Evolutionary conservation across 1,140 invertebrate species (phyloP), one percentile per base, ranked within the genome.

Genomic region (Caenorhabditis remanei): DNA sequence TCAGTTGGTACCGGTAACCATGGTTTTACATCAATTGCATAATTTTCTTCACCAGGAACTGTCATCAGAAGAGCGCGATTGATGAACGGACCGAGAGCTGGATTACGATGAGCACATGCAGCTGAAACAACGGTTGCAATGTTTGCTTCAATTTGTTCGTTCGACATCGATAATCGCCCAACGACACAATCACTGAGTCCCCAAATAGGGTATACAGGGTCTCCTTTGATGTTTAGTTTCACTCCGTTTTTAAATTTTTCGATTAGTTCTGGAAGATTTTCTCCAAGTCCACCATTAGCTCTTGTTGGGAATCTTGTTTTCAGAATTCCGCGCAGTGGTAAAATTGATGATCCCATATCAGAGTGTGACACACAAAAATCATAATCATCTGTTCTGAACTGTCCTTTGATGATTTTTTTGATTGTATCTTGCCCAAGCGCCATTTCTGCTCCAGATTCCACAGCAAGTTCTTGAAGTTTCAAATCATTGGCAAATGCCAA

Each of bases 381-480:
- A 48, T 92, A 92, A 82, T 92, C 91, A 58, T 92, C 91, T 4
- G 90, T 91, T 11, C 88, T 50, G 58, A 93, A 91, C 63, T 92
- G 91, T 21, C 91, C 91, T 88, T 92, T 92, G 71, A 92, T 85
- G 85, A 92, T 93, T 87, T 93, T 93, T 83, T 92, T 92, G 53
- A 92, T 87, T 40, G 92, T 89, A 67, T 92, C 92, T 40, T 90
- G 83, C 11, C 91, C 91, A 56, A 93, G 61, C 32, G 92, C 91
- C 24, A 92, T 84, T 87, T 93, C 91, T 55, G 91, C 91, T 14
- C 91, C 91, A 16, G 88, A 61, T 79, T 89, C 89, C 9, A 92
- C 48, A 53, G 90, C 91, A 16, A 89, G 40, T 75, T 93, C 89
- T 84, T 87, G 87, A 19, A 87, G 75, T 79, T 88, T 75, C 43